Percentiles rank a stretch among this genome's conserved stretches.
phyloP scores from a whole-genome alignment of 2,888 invertebrate species.

The Byasa hedistus region DNA sequence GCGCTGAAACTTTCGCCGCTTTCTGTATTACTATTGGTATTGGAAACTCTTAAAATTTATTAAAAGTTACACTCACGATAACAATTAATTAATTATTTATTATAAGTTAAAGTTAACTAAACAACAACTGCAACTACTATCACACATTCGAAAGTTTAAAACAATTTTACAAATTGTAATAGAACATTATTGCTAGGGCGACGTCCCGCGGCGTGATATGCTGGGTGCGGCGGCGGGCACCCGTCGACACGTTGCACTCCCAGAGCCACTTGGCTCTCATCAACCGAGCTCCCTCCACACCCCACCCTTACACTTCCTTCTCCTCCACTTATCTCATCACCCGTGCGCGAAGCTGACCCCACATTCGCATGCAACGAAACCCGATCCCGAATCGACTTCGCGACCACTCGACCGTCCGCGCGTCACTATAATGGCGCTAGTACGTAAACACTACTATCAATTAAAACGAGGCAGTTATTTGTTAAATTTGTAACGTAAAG shows the following conservation, averaged over 20 bases:
- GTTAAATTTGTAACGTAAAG: conserved; percentile 18
- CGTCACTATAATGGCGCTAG: conserved; percentile 24
- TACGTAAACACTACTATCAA: conserved; percentile 17
- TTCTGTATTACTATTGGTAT: conserved; percentile 57
- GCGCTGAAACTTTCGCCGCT: conserved; percentile 52
- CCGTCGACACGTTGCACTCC: conserved; percentile 14
- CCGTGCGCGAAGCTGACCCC: conserved; percentile 21
- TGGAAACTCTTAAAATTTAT: conserved; percentile 70
- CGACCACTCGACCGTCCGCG: conserved; percentile 8
- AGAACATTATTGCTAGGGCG: conserved; percentile 79
- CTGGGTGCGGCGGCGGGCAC: conserved; percentile 39
- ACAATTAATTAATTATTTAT: conserved; percentile 73
- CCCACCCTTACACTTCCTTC: conserved; percentile 18
- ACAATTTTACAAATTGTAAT: conserved; percentile 78
- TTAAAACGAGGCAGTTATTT: conserved; percentile 29
- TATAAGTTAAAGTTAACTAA: conserved; percentile 73
- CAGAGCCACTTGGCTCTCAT: background rate
- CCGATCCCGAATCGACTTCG: conserved; percentile 9
- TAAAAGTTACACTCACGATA: conserved; percentile 78
- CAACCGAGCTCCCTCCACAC: background rate
- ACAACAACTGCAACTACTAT: conserved; percentile 81
- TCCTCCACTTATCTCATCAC: conserved; percentile 10
- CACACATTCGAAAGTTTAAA: conserved; percentile 81
- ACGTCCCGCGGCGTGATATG: conserved; percentile 62
- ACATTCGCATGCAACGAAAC: conserved; percentile 19